Base-by-base conservation (phyloP, 1,140 invertebrate genomes). In the Oncopodura yosiiana region DNA sequence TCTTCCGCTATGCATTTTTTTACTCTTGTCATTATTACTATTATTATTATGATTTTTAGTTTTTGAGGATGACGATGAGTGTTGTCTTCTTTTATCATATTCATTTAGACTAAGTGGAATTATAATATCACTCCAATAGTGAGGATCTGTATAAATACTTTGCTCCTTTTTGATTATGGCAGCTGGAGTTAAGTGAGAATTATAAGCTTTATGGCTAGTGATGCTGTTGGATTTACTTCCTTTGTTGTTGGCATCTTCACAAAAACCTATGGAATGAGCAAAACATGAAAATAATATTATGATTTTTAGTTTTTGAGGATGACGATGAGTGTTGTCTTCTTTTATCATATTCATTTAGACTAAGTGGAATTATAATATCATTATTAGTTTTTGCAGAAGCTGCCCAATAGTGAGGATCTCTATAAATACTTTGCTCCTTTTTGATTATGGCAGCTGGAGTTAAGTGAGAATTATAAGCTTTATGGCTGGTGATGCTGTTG, bases 71-170 rank as follows among this genome's bases (percentile, higher is more conserved):
- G n/a, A n/a, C n/a, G n/a, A n/a, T n/a, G n/a, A n/a, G n/a, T n/a
- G n/a, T n/a, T n/a, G n/a, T n/a, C n/a, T 32, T 46, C 44, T 46
- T 46, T 18, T 46, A 16, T 46, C 19, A 32, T 46, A 46, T 32
- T 46, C 44, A 5, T 46, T 30, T 21, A 46, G 23, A 6, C 27
- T 46, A 12, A 46, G 44, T 21, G 44, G 44, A 16, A 46, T 30
- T 18, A 46, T 30, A 34, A 18, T 21, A 12, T 46, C 44, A 46
- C 34, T 16, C 44, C 44, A 46, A 46, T n/a, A 8, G 12, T 27
- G 34, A 19, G 44, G 44, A 23, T 19, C 16, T 32, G 30, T 30
- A 46, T 30, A 32, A 32, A 46, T 46, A 19, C 5, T 30, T 32
- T 27, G 27, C 19, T 27, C 30, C 3, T 46, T 11, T 30, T 32